Evolutionary conservation across 2,113 vertebrate genomes (phyloP), one percentile per base, ranked within the genome.

Genomic region (Engystomops pustulosus): DNA sequence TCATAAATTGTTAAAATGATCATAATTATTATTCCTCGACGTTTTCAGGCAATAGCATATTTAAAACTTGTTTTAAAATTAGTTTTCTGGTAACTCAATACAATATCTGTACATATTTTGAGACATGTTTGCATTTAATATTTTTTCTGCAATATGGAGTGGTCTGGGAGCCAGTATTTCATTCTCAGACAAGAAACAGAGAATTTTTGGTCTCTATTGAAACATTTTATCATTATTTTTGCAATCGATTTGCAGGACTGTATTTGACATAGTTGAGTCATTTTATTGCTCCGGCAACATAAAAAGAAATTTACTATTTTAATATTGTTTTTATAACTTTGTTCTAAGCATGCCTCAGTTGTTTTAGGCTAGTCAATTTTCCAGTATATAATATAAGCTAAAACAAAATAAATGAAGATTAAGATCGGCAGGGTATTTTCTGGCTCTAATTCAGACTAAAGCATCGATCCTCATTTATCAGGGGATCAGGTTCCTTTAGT

Each of bases 231-330:
- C 62, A 67, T 67, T 67, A 70, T 70, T 70, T 70, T 44, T 70
- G 36, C 14, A 70, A 70, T 70, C 36, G n/a, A 70, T 70, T 70
- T 70, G 36, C 10, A 70, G 36, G 20, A 44, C 18, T 41, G 18
- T 44, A 41, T 70, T 70, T 70, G 36, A 70, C 36, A 70, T 70
- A 44, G 36, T 70, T 70, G 68, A 70, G 44, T 23, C 20, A 70
- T 70, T 70, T 38, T 23, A 70, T 70, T 34, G n/a, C 36, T 67
- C 30, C 32, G 20, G 62, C 62, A 36, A 67, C 62, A 67, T 67
- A 67, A 67, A 67, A 67, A 23, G 68, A 70, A 70, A 70, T 70
- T 38, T 70, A 38, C 68, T 70, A 70, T 44, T 70, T 70, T 70
- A 70, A 41, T 70, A 70, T 70, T 67, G 62, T 67, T 67, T 67